Conservation (phyloP, 2,113 vertebrate genomes). For the Daboia siamensis region DNA sequence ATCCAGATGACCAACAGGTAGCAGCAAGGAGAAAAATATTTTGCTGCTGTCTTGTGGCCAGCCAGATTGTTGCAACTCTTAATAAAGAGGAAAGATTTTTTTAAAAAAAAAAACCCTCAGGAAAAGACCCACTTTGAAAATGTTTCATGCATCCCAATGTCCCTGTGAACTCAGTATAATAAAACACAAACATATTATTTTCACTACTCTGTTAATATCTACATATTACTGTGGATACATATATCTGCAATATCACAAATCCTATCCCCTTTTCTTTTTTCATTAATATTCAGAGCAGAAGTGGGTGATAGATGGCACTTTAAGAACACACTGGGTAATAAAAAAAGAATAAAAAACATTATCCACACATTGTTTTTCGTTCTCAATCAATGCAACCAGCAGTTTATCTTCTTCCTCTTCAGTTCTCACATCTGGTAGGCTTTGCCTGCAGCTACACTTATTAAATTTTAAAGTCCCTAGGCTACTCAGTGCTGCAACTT, state of each 20-base stretch:
- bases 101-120: not conserved
- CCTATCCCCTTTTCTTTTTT: not conserved
- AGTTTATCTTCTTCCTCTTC: constrained; percentile 19
- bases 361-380: constrained; percentile 24
- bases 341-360: constrained; percentile 2
- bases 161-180: not conserved
- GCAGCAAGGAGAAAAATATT: not conserved
- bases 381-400: constrained; percentile 6
- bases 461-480: constrained; percentile 58
- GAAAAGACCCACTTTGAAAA: not conserved
- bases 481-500: constrained; percentile 42
- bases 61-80: not conserved
- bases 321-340: constrained; percentile 26
- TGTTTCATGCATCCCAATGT: not conserved
- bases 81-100: not conserved
- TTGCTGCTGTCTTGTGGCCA: not conserved
- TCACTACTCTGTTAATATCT: not conserved
- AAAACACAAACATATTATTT: not conserved
- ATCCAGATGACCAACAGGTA: not conserved
- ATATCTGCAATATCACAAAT: not conserved
- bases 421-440: not conserved
- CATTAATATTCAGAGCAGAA: not conserved
- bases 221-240: not conserved
- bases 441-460: constrained; percentile 22
- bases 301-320: not conserved